Conservation (phyloP, 1,140 invertebrate species). For the Lordiphosa mommai region DNA sequence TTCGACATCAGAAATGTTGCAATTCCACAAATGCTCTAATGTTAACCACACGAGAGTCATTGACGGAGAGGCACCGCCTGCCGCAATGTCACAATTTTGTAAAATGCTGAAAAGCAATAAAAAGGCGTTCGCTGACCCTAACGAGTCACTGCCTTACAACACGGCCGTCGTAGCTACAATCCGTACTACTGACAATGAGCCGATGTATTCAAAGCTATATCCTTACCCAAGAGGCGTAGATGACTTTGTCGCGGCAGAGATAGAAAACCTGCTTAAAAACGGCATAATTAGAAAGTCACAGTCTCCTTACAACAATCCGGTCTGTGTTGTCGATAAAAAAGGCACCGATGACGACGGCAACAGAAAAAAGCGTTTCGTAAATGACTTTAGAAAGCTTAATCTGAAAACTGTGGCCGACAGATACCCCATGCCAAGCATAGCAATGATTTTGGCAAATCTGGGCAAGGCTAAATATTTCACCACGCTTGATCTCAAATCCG, state of each 20-base stretch:
- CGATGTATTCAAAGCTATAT: slow-evolving; percentile 1
- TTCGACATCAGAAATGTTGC: background rate
- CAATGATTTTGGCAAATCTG: background rate
- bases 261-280: background rate
- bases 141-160: slow-evolving; percentile 2
- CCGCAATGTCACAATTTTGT: background rate
- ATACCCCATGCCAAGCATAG: background rate
- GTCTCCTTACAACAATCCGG: background rate
- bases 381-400: slow-evolving; percentile 4
- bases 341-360: background rate
- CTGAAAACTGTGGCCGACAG: background rate
- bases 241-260: background rate
- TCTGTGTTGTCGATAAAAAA: background rate
- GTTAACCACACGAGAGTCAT: background rate
- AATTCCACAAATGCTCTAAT: background rate
- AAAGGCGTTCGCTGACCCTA: background rate
- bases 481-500: background rate
- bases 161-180: slow-evolving; percentile 1
- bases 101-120: background rate
- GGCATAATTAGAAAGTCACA: background rate
- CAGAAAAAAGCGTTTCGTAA: background rate
- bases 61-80: background rate
- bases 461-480: background rate
- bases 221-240: background rate
- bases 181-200: background rate